Evolutionary conservation across 2,888 invertebrate species (phyloP), one percentile per base, ranked within the genome.

Genomic region (Eurytoma californica): DNA sequence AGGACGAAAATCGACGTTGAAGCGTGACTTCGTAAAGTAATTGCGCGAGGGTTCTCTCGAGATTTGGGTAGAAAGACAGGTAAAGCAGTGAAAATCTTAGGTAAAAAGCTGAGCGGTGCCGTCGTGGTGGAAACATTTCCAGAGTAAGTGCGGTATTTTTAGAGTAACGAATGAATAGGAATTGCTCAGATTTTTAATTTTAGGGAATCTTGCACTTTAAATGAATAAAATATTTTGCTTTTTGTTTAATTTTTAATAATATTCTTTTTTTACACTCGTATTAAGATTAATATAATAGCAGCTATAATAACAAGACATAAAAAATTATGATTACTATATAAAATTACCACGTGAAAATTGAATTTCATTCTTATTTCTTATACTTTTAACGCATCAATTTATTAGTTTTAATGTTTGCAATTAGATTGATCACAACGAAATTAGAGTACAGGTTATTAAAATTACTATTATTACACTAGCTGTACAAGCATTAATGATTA

Each of bases 21-120:
- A 70, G 79, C 73, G 77, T 81, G 79, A 74, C 77, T 79, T 39
- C 58, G 58, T 72, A 61, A 58, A 69, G 73, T 77, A 76, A 81
- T 78, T 79, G 72, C 74, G 20, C 51, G 14, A 67, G 61, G 57
- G 12, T n/a, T 12, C 47, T 16, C 16, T 5, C 39, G 51, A 14
- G 47, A 14, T 63, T 53, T 72, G 14, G 18, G 16, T 18, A 20
- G 18, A 18, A n/a, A 12, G 53, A 63, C 72, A 72, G 80, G 76
- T 80, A 73, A 68, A 67, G 20, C 72, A 69, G 57, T 61, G 39
- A n/a, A 61, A 9, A 9, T 39, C 7, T 39, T 39, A 39, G 39
- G 39, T 39, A 69, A 61, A 51, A 53, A 28, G 28, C 16, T 39
- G 39, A 39, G 14, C n/a, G 63, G 51, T 51, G 30, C 12, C 4